Base-by-base conservation (phyloP, 2,113 vertebrate genomes). In the Serilophus lunatus region DNA sequence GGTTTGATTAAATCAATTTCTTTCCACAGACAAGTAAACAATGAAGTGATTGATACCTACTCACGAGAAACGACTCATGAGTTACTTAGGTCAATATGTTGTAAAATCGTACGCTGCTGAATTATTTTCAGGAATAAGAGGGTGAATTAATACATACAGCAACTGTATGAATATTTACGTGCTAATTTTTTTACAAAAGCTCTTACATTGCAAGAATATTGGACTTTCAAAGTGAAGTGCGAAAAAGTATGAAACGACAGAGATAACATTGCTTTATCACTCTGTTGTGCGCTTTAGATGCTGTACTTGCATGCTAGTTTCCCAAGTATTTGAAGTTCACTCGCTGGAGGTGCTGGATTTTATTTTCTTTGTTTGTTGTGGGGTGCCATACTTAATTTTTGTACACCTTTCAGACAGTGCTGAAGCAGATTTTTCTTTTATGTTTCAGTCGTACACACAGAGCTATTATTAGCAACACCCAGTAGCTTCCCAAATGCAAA, bases 21-120 rank as follows among this genome's bases (percentile, higher is more conserved):
- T 92, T 97, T 97, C 79, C 93, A 97, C 96, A 15, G 65, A 95
- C 93, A 97, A 97, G 90, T 93, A 97, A 98, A 97, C 96, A 97
- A 94, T 94, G 96, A 97, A 96, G 89, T 97, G 96, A 97, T 96
- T 97, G 96, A 97, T 98, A 98, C 44, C 66, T 93, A 95, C 96
- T 97, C 93, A 69, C 84, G 92, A 93, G 91, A 95, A 97, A 47
- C 0, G 66, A 92, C 78, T 97, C 75, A 42, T 86, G 95, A 90
- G 87, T 95, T 98, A 96, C 86, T 64, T 87, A 57, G 93, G 94
- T 97, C 96, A 45, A 96, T 98, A 72, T 79, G 91, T 93, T 97
- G 89, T 95, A 86, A 95, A 97, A 96, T 87, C 89, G 44, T 72
- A 22, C 72, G 44, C 70, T 93, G 84, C 42, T 87, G 93, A 89